Conservation (phyloP, 2,113 vertebrate species). For the Nicator chloris region DNA sequence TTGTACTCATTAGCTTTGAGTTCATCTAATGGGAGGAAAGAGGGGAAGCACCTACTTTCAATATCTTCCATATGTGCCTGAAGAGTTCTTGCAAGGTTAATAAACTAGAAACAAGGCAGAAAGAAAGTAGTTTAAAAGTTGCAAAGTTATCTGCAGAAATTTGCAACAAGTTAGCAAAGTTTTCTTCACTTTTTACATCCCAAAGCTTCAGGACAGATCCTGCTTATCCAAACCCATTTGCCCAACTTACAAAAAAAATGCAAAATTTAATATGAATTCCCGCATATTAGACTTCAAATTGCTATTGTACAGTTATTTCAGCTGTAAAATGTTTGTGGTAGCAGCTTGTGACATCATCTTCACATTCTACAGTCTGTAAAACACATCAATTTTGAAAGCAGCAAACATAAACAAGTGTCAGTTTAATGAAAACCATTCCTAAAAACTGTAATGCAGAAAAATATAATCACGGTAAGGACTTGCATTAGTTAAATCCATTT, state of each 20-base stretch:
- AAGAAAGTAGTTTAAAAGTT: constrained; percentile 79
- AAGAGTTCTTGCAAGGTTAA: constrained; percentile 98
- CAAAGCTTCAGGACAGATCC: not conserved
- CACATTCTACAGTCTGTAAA: not conserved
- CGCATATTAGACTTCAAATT: not conserved
- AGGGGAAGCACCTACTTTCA: constrained; percentile 89
- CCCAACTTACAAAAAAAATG: not conserved
- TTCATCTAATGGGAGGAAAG: constrained; percentile 55
- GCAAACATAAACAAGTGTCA: not conserved
- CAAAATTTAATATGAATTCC: not conserved
- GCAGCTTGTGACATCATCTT: not conserved
- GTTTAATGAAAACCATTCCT: not conserved
- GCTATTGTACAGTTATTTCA: not conserved
- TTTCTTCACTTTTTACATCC: constrained; percentile 47
- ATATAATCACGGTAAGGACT: not conserved
- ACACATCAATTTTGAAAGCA: not conserved
- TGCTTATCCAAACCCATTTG: not conserved
- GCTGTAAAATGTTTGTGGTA: not conserved
- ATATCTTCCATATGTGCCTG: constrained; percentile 99
- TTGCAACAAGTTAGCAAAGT: constrained; percentile 64
- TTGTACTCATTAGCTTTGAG: constrained; percentile 45
- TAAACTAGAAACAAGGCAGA: constrained; percentile 91
- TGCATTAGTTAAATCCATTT: not conserved
- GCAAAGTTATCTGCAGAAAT: constrained; percentile 68
- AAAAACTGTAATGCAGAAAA: not conserved